Conservation (phyloP, 2,888 invertebrate genomes). For the Epistrophe eligans region DNA sequence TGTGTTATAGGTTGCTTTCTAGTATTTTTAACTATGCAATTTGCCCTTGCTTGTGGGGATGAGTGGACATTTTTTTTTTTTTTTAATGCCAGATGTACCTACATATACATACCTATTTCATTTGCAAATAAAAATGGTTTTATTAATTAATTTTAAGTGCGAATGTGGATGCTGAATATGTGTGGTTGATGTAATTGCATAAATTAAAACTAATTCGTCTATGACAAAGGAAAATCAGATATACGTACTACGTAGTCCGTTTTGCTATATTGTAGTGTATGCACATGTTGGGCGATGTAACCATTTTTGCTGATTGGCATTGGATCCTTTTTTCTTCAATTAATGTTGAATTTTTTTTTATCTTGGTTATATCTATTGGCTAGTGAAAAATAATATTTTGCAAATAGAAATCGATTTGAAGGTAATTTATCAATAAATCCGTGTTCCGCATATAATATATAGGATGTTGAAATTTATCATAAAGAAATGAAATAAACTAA, state of each 20-base stretch:
- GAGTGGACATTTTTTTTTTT: constrained; percentile 10
- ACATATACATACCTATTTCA: background rate
- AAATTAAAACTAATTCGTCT: constrained; percentile 54
- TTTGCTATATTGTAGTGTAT: background rate
- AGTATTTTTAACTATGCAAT: constrained; percentile 53
- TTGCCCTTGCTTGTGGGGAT: constrained; percentile 28
- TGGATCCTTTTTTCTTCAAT: constrained; percentile 40
- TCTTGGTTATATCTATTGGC: constrained; percentile 16
- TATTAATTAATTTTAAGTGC: constrained; percentile 52
- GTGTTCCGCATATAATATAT: background rate
- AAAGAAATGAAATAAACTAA: background rate
- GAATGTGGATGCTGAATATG: constrained; percentile 20
- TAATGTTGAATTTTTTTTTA: constrained; percentile 18
- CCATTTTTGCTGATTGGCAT: constrained; percentile 38
- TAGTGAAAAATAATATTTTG: background rate
- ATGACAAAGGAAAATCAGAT: constrained; percentile 5
- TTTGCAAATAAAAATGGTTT: constrained; percentile 32
- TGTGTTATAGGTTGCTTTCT: constrained; percentile 23
- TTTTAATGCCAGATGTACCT: constrained; percentile 31
- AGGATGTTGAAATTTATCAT: background rate
- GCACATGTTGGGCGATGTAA: background rate
- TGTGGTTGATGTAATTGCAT: constrained; percentile 44
- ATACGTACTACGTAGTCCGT: background rate
- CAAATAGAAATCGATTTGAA: background rate
- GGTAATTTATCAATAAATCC: constrained; percentile 8